phyloP scores from a whole-genome alignment of 1,140 invertebrate genomes.

The Drosophila kanapiae region DNA sequence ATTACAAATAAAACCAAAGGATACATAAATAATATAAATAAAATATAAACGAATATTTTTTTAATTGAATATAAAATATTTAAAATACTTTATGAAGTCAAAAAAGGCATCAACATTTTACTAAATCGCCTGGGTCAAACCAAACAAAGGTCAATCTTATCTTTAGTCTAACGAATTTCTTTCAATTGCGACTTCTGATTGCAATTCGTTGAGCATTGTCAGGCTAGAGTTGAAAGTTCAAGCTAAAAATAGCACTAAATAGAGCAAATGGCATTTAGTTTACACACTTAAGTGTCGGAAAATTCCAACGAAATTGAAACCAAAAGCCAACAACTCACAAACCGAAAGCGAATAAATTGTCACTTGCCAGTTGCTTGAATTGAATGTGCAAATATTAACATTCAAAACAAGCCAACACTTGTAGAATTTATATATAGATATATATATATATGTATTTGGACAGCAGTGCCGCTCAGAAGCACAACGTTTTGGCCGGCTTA shows the following conservation, averaged over 20 bases:
- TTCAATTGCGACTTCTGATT: neutral
- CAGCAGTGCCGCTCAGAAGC: constrained; percentile 5
- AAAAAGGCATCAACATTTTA: neutral
- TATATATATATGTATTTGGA: constrained; percentile 28
- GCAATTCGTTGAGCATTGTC: constrained; percentile 1
- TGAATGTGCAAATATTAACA: constrained; percentile 81
- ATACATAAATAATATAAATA: too few relatives aligned
- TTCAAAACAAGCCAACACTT: constrained; percentile 81
- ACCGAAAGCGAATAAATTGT: constrained; percentile 77
- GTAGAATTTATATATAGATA: constrained; percentile 55
- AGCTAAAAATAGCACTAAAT: constrained; percentile 30
- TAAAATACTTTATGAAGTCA: too few relatives aligned
- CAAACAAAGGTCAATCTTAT: neutral
- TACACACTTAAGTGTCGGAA: constrained; percentile 46
- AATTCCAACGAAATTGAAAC: constrained; percentile 68
- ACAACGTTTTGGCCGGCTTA: constrained; percentile 34
- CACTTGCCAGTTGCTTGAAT: constrained; percentile 78
- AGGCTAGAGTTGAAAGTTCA: neutral
- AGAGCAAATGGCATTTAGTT: constrained; percentile 57
- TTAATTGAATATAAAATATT: too few relatives aligned
- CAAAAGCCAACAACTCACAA: constrained; percentile 44
- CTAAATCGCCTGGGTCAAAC: neutral
- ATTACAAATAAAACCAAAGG: neutral
- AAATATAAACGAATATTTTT: too few relatives aligned
- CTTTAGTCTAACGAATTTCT: neutral